Percentiles rank a stretch among this genome's conserved stretches.
Conservation (phyloP, 2,888 invertebrate species). For the Himalopsyche kuldschensis region DNA sequence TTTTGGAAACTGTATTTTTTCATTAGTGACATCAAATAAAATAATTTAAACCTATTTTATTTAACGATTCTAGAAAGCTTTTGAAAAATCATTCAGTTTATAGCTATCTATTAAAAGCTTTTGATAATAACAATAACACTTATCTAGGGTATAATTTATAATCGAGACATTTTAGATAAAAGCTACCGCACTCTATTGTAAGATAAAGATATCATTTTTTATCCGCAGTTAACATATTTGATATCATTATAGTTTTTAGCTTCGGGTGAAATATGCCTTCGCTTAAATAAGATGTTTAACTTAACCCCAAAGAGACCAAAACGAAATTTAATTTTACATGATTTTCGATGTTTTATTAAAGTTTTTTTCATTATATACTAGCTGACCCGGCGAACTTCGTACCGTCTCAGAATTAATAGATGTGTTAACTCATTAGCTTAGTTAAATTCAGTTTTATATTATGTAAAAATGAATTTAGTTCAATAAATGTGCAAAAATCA, state of each 20-base stretch:
- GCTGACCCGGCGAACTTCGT: too few relatives aligned
- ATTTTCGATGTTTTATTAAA: too few relatives aligned
- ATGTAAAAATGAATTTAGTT: too few relatives aligned
- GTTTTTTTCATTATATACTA: too few relatives aligned
- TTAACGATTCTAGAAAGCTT: neutral
- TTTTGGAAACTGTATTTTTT: too few relatives aligned
- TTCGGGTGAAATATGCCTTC: constrained; percentile 4
- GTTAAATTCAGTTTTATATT: too few relatives aligned
- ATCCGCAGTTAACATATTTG: constrained; percentile 13
- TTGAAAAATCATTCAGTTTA: neutral
- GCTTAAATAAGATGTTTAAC: constrained; percentile 17
- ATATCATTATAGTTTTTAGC: constrained; percentile 20
- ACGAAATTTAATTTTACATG: neutral
- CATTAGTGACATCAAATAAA: too few relatives aligned
- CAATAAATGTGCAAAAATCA: too few relatives aligned
- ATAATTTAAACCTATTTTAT: too few relatives aligned
- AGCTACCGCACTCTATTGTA: constrained; percentile 6
- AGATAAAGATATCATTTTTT: constrained; percentile 4
- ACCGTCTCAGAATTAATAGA: too few relatives aligned
- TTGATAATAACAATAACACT: constrained; percentile 22
- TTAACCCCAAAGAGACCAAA: constrained; percentile 8
- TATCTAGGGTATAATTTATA: constrained; percentile 27
- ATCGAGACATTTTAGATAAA: constrained; percentile 4
- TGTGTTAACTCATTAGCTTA: too few relatives aligned
- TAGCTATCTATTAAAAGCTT: constrained; percentile 20